Percentiles rank a stretch among this genome's conserved stretches.
These are phyloP conservation scores for Myotis myotis DNA, from an alignment of 2,797 vertebrate species.

Conservation along the genomic window DNA sequence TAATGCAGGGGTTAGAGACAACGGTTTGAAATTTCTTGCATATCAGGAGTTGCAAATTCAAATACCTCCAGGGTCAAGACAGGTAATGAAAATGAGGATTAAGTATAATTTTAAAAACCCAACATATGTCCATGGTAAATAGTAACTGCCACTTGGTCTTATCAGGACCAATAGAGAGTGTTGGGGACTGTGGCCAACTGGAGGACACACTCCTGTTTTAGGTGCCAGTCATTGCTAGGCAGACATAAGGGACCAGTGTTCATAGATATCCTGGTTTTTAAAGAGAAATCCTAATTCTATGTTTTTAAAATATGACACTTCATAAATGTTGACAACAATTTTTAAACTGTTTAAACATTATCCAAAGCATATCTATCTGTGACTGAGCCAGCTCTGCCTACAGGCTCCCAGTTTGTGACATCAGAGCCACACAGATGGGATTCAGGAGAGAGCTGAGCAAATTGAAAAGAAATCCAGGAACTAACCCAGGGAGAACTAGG, in stretches of 20 bases:
- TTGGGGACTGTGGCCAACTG: not conserved
- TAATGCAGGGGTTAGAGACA: not conserved
- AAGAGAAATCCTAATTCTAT: not conserved
- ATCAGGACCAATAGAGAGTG: not conserved
- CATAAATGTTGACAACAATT: not conserved
- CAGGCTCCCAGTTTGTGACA: not conserved
- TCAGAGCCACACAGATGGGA: not conserved
- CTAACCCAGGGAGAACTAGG: not conserved
- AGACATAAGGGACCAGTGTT: not conserved
- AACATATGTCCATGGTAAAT: not conserved
- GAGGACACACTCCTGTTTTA: not conserved
- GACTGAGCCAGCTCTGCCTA: not conserved
- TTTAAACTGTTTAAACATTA: not conserved
- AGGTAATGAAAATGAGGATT: not conserved
- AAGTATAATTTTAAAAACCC: not conserved
- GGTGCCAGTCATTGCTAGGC: not conserved
- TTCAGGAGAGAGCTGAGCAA: not conserved
- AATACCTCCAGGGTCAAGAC: not conserved
- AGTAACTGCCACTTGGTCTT: not conserved
- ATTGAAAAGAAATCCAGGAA: not conserved
- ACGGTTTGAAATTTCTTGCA: not conserved
- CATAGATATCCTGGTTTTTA: not conserved
- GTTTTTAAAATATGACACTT: not conserved
- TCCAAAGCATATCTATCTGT: not conserved
- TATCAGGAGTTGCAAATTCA: not conserved